Percentiles rank a stretch among this genome's conserved stretches.
Evolutionary conservation across 1,140 invertebrate genomes (phyloP).

Genomic region (Cepaea nemoralis): DNA sequence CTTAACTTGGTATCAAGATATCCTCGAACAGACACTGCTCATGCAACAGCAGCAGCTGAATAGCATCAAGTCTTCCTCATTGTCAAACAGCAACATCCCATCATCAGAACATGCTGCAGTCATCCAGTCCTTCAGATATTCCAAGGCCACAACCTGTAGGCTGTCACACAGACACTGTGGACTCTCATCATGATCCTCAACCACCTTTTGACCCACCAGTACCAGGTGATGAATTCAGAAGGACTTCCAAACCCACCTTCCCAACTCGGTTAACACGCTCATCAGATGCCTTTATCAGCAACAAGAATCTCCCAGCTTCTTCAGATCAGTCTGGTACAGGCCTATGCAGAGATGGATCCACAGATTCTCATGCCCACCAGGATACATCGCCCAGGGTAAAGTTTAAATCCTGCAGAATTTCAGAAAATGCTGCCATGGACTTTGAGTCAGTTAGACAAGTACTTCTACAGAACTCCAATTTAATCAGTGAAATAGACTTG

Average conservation of each 20-base stretch:
- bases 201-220: neutral
- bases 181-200: neutral
- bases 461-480: slow-evolving; percentile 54
- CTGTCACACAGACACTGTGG: neutral
- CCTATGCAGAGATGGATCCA: neutral
- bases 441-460: slow-evolving; percentile 56
- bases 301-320: neutral
- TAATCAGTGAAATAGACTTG: slow-evolving; percentile 59
- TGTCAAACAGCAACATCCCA: neutral
- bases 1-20: slow-evolving; percentile 18
- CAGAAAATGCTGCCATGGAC: slow-evolving; percentile 46
- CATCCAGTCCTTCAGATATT: neutral
- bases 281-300: neutral
- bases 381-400: neutral
- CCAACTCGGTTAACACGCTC: neutral
- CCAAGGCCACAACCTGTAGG: neutral
- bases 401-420: neutral
- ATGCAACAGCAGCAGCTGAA: neutral
- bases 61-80: neutral
- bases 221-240: neutral
- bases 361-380: neutral
- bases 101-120: neutral
- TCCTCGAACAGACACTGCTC: slow-evolving; percentile 9
- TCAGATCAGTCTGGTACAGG: neutral
- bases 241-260: neutral